Evolutionary conservation across 2,888 invertebrate genomes (phyloP).

Genomic region (Pseudococcus jackbeardsleyi): DNA sequence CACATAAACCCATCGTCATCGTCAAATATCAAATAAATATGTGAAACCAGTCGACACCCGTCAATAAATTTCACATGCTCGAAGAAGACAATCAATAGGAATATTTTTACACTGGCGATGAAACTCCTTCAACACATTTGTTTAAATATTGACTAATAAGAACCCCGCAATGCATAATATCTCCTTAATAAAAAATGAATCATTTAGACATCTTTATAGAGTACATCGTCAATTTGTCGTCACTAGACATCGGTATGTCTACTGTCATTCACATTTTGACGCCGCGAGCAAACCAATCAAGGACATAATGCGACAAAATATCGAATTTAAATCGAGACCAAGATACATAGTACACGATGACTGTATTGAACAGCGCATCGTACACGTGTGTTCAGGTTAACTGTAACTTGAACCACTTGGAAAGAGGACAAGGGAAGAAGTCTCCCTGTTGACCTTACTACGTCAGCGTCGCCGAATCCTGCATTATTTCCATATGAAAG

Average conservation of each 20-base stretch:
- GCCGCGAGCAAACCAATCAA: neutral
- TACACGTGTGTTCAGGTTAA: neutral
- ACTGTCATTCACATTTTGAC: neutral
- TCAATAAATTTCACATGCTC: neutral
- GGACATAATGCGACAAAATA: neutral
- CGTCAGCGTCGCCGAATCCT: neutral
- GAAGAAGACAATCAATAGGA: constrained; percentile 6
- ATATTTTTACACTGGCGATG: neutral
- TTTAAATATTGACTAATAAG: neutral
- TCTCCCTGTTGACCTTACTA: neutral
- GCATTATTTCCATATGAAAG: constrained; percentile 10
- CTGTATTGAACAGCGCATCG: neutral
- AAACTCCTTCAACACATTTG: neutral
- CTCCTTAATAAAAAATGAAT: neutral
- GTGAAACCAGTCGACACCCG: neutral
- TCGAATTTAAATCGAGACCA: neutral
- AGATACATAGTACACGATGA: neutral
- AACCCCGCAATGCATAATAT: neutral
- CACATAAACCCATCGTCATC: neutral
- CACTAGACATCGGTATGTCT: neutral
- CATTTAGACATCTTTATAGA: neutral
- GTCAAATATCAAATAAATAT: neutral
- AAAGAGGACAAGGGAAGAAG: neutral
- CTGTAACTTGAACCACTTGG: neutral
- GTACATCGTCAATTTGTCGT: neutral